These are phyloP conservation scores for Cephonodes hylas DNA, from an alignment of 2,888 invertebrate species.

Conservation along the genomic window DNA sequence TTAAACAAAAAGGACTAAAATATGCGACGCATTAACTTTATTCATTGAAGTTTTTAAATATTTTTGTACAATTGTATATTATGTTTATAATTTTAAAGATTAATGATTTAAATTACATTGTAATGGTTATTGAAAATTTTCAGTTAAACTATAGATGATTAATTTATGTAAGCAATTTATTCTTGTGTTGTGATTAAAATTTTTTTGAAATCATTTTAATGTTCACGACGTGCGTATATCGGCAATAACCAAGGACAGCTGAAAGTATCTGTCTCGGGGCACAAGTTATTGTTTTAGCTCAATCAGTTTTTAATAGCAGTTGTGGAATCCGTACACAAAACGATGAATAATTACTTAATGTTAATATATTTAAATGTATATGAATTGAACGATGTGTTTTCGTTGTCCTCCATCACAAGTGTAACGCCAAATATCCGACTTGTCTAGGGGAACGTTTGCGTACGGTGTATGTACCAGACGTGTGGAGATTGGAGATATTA, in stretches of 20 bases:
- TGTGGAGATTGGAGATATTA: not conserved
- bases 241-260: not conserved
- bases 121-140: too few species aligned
- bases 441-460: not conserved
- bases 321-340: not conserved
- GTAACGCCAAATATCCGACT: constrained; percentile 1
- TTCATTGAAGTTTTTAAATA: too few species aligned
- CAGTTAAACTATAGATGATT: too few species aligned
- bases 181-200: too few species aligned
- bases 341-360: not conserved
- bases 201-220: not conserved
- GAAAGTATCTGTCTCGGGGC: not conserved
- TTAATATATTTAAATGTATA: constrained; percentile 1
- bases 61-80: too few species aligned
- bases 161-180: too few species aligned
- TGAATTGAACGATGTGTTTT: not conserved
- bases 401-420: not conserved
- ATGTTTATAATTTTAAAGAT: too few species aligned
- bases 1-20: too few species aligned
- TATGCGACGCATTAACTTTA: too few species aligned
- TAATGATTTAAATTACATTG: too few species aligned
- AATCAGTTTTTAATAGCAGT: not conserved
- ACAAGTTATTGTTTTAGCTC: not conserved
- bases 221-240: not conserved
- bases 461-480: not conserved